Percentiles rank a stretch among this genome's conserved stretches.
phyloP scores from a whole-genome alignment of 2,113 vertebrate species.

The Mesembrinibis cayennensis region DNA sequence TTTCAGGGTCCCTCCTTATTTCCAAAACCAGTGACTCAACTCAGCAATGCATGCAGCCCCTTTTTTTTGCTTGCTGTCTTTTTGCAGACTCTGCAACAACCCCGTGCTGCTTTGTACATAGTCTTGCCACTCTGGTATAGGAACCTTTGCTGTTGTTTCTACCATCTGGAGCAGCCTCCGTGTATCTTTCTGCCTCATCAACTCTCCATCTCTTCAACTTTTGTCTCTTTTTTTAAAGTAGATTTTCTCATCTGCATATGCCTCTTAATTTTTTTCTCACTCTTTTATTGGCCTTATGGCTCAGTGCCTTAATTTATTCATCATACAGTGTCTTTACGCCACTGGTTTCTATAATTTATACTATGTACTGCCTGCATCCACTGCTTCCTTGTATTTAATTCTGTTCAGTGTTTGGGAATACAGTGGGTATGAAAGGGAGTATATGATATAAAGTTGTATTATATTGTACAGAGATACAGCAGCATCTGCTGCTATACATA shows the following conservation, averaged over 20 bases:
- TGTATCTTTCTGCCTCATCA: constrained; percentile 54
- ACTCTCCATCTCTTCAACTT: constrained; percentile 24
- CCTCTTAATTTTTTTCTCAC: neutral
- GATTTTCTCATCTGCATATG: neutral
- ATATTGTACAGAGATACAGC: neutral
- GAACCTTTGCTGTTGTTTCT: neutral
- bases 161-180: constrained; percentile 32
- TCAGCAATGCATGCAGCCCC: neutral
- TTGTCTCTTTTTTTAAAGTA: neutral
- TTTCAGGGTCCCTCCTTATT: neutral
- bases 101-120: neutral
- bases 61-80: neutral
- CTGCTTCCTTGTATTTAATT: neutral
- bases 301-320: constrained; percentile 42
- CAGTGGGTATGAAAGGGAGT: constrained; percentile 2
- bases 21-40: neutral
- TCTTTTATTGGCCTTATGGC: constrained; percentile 1
- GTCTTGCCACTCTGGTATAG: neutral
- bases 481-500: neutral
- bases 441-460: constrained; percentile 33
- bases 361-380: neutral
- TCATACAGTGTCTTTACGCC: neutral
- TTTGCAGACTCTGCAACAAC: neutral
- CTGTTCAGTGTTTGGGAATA: constrained; percentile 1
- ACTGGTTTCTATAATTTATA: neutral